Percentiles rank a stretch among this genome's conserved stretches.
Conservation (phyloP, 92 coral and sea anemone species). For the Meandrina meandrites region DNA sequence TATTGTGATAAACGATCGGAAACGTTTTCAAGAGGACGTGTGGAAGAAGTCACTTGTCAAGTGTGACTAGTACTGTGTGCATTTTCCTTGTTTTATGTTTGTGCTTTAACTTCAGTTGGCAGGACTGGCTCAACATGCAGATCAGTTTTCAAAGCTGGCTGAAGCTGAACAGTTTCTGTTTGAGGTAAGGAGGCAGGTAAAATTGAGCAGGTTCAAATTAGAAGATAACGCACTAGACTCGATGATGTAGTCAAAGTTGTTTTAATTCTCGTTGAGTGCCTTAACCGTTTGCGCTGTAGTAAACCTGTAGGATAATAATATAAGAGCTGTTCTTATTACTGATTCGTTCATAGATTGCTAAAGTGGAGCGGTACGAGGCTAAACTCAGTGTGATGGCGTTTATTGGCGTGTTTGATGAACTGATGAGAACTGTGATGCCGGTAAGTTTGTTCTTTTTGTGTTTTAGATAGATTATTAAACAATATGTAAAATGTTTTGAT, state of each 20-base stretch:
- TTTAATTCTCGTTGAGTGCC: too few species aligned
- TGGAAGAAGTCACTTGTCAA: not conserved
- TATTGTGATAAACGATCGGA: not conserved
- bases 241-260: too few species aligned
- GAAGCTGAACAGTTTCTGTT: conserved; percentile 96
- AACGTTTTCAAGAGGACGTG: too few species aligned
- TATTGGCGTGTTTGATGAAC: conserved; percentile 94
- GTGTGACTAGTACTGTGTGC: not conserved
- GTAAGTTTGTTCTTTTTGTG: conserved; percentile 45
- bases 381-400: conserved; percentile 91
- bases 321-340: not conserved
- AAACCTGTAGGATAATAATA: too few species aligned
- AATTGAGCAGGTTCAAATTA: too few species aligned
- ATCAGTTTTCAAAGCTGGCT: conserved; percentile 71
- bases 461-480: not conserved
- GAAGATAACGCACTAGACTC: too few species aligned
- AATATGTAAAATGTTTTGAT: not conserved
- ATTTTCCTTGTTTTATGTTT: not conserved
- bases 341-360: conserved; percentile 73
- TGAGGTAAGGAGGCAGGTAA: conserved; percentile 49
- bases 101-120: conserved; percentile 67
- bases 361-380: conserved; percentile 93
- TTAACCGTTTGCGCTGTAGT: not conserved
- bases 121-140: conserved; percentile 80
- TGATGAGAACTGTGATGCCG: conserved; percentile 88